A percentile compares a stretch with the other conserved stretches of the same genome.
These are phyloP conservation scores for Sebastes vulpes DNA, from an alignment of 2,797 vertebrate species.

Conservation along the genomic window DNA sequence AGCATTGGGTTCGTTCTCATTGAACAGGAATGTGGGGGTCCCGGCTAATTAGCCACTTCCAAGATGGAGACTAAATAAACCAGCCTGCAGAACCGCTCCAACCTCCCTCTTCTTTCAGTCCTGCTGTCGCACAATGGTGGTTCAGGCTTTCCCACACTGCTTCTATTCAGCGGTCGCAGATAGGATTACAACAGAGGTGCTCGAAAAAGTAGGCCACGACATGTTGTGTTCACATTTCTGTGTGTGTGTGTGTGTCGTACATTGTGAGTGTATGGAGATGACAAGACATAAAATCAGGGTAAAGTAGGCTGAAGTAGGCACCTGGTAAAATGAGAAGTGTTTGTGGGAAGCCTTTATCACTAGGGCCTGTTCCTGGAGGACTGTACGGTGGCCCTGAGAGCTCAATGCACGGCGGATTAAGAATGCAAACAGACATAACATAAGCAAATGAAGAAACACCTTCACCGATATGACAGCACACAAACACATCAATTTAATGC, in stretches of 20 bases:
- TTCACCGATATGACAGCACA: not conserved
- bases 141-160: constrained; percentile 73
- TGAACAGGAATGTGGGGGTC: constrained; percentile 43
- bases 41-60: constrained; percentile 40
- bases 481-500: too few relatives aligned
- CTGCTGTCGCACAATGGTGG: constrained; percentile 39
- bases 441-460: not conserved
- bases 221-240: constrained; percentile 42
- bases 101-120: constrained; percentile 23
- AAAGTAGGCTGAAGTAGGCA: constrained; percentile 47
- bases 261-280: constrained; percentile 24
- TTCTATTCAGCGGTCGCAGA: constrained; percentile 60
- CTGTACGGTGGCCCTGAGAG: too few relatives aligned
- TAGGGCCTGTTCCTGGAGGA: not conserved
- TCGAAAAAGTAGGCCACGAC: constrained; percentile 76
- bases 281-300: constrained; percentile 27
- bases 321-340: constrained; percentile 41
- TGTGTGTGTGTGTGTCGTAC: constrained; percentile 20
- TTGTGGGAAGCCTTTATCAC: not conserved
- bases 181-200: constrained; percentile 72
- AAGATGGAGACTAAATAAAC: constrained; percentile 39
- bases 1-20: constrained; percentile 29
- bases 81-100: constrained; percentile 29
- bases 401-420: not conserved
- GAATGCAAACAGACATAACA: not conserved